These are phyloP conservation scores for Coboldia fuscipes DNA, from an alignment of 1,140 invertebrate species.

Conservation along the genomic window DNA sequence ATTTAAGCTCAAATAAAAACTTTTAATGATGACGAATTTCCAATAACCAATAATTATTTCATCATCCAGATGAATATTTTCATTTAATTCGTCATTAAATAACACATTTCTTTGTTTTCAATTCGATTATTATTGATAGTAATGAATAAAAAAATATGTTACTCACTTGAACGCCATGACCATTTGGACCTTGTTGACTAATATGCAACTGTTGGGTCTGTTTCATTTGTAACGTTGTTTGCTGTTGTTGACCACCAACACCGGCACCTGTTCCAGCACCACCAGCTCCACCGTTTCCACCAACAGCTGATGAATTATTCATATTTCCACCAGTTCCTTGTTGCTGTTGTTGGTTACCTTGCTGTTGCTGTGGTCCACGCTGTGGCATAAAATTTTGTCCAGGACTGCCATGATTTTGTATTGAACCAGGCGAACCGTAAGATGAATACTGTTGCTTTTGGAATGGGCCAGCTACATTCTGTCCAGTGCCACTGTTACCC, in stretches of 20 bases:
- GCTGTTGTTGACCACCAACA: too few relatives aligned
- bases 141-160: constrained; percentile 2
- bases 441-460: constrained; percentile 40
- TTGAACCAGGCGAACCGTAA: constrained; percentile 29
- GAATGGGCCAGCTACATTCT: constrained; percentile 5
- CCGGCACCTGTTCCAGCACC: too few relatives aligned
- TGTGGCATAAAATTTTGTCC: constrained; percentile 1
- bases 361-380: background rate
- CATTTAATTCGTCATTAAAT: too few relatives aligned
- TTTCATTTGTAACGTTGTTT: constrained; percentile 50
- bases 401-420: constrained; percentile 3
- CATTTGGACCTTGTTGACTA: constrained; percentile 37
- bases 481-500: too few relatives aligned
- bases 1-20: too few relatives aligned
- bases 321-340: background rate
- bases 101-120: too few relatives aligned
- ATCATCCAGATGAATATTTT: too few relatives aligned
- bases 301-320: constrained; percentile 5
- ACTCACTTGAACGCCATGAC: constrained; percentile 50
- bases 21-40: too few relatives aligned
- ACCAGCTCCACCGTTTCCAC: background rate
- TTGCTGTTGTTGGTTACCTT: background rate
- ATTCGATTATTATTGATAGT: too few relatives aligned
- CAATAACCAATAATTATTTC: too few relatives aligned
- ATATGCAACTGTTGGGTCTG: constrained; percentile 72